These are phyloP conservation scores for Caenorhabditis doughertyi DNA, from an alignment of 2,888 invertebrate genomes.

Conservation along the genomic window DNA sequence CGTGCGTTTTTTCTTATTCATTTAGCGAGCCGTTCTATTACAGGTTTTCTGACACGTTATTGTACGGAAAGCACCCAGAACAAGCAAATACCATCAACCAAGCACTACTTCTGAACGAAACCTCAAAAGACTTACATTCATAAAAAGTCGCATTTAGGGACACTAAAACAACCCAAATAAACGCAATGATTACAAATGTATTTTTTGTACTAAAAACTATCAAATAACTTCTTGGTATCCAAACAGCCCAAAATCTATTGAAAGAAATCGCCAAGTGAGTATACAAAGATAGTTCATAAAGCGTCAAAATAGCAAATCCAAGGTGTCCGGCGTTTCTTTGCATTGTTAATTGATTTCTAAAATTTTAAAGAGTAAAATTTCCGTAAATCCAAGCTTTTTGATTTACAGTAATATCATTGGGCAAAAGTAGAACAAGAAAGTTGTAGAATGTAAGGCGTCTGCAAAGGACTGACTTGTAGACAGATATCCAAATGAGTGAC, in stretches of 20 bases:
- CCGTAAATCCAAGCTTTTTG: too few relatives aligned
- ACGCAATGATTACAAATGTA: neutral
- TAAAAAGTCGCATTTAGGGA: neutral
- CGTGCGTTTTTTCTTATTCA: too few relatives aligned
- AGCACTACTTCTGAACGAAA: too few relatives aligned
- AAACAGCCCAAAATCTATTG: conserved; percentile 11
- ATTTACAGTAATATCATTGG: conserved; percentile 12
- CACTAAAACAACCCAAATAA: neutral
- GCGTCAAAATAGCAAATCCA: neutral
- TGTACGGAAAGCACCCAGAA: too few relatives aligned
- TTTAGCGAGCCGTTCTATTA: too few relatives aligned
- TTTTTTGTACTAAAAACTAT: neutral
- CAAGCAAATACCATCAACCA: too few relatives aligned
- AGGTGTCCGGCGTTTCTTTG: neutral
- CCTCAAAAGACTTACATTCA: conserved; percentile 22
- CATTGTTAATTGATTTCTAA: neutral
- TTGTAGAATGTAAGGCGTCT: conserved; percentile 11
- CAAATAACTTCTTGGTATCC: neutral
- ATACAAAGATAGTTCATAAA: conserved; percentile 13
- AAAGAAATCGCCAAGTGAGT: conserved; percentile 10
- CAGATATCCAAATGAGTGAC: conserved; percentile 14
- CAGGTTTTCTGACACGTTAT: too few relatives aligned
- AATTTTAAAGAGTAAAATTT: neutral
- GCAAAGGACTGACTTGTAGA: conserved; percentile 19
- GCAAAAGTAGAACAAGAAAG: conserved; percentile 10